A percentile compares a stretch with the other conserved stretches of the same genome.
phyloP scores from a whole-genome alignment of 2,888 invertebrate genomes.

The Cryptocheilus praepositus region DNA sequence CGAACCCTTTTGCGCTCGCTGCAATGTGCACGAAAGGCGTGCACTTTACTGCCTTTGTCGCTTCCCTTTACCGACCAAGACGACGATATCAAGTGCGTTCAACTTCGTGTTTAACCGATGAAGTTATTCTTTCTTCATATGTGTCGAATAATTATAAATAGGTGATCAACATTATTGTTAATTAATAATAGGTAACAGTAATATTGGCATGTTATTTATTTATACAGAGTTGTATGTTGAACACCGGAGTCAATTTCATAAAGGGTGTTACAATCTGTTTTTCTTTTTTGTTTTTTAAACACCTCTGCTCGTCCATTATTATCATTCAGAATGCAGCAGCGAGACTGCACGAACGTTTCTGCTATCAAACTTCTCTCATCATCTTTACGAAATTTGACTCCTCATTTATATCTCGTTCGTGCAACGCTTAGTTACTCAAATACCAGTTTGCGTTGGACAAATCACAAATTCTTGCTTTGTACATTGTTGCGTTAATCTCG shows the following conservation, averaged over 20 bases:
- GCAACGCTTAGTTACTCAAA: slow-evolving; percentile 16
- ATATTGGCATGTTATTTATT: slow-evolving; percentile 38
- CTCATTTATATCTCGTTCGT: slow-evolving; percentile 19
- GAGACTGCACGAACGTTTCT: slow-evolving; percentile 7
- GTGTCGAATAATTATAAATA: slow-evolving; percentile 29
- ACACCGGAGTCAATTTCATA: slow-evolving; percentile 25
- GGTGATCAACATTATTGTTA: slow-evolving; percentile 22
- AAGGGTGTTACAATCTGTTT: slow-evolving; percentile 5
- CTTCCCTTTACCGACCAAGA: slow-evolving; percentile 27
- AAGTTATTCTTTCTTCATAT: slow-evolving; percentile 27
- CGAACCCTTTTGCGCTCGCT: background rate
- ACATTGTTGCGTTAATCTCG: slow-evolving; percentile 63
- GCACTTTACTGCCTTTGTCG: slow-evolving; percentile 15
- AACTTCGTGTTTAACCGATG: slow-evolving; percentile 30
- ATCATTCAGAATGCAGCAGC: background rate
- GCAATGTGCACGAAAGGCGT: slow-evolving; percentile 18
- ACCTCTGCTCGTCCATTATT: background rate
- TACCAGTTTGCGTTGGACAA: background rate
- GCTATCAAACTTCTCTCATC: slow-evolving; percentile 6
- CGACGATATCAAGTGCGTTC: slow-evolving; percentile 38
- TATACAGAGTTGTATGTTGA: slow-evolving; percentile 19
- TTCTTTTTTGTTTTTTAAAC: background rate
- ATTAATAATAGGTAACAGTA: slow-evolving; percentile 23
- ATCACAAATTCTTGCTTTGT: slow-evolving; percentile 60
- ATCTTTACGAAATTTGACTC: slow-evolving; percentile 32